Evolutionary conservation across 2,888 invertebrate species (phyloP).

Genomic region (Drosophila borborema): DNA sequence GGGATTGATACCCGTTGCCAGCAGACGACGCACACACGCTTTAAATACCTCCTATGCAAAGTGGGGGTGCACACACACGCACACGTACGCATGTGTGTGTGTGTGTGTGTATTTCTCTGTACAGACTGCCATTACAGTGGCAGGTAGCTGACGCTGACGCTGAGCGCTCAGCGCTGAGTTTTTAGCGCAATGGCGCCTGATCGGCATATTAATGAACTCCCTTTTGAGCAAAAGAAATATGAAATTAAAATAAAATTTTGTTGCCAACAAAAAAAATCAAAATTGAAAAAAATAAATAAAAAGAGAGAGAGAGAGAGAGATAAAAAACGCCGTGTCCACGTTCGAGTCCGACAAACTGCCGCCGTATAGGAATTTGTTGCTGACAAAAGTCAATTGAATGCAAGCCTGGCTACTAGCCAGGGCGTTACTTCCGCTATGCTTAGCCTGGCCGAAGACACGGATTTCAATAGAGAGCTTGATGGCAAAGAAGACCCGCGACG

Average conservation of each 20-base stretch:
- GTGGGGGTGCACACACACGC: conserved; percentile 65
- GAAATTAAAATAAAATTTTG: conserved; percentile 75
- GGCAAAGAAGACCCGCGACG: neutral
- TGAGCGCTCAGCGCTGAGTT: conserved; percentile 36
- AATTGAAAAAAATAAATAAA: neutral
- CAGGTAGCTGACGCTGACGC: conserved; percentile 65
- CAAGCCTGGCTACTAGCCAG: conserved; percentile 28
- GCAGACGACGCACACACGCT: conserved; percentile 22
- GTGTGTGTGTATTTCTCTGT: conserved; percentile 24
- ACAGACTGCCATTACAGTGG: conserved; percentile 52
- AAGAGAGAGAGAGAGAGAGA: conserved; percentile 60
- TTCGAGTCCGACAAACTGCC: conserved; percentile 23
- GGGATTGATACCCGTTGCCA: conserved; percentile 75
- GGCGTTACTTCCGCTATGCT: conserved; percentile 59
- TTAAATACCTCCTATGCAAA: conserved; percentile 52
- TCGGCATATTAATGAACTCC: conserved; percentile 79
- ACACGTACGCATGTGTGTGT: conserved; percentile 5
- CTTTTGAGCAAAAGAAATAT: conserved; percentile 70
- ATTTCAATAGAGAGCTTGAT: neutral
- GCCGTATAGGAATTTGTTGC: conserved; percentile 48
- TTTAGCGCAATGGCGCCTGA: conserved; percentile 73
- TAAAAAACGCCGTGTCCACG: conserved; percentile 72
- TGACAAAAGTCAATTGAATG: conserved; percentile 39
- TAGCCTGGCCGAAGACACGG: conserved; percentile 3
- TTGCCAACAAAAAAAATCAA: conserved; percentile 48